phyloP scores from a whole-genome alignment of 2,797 vertebrate genomes.

The Hirundo rustica region DNA sequence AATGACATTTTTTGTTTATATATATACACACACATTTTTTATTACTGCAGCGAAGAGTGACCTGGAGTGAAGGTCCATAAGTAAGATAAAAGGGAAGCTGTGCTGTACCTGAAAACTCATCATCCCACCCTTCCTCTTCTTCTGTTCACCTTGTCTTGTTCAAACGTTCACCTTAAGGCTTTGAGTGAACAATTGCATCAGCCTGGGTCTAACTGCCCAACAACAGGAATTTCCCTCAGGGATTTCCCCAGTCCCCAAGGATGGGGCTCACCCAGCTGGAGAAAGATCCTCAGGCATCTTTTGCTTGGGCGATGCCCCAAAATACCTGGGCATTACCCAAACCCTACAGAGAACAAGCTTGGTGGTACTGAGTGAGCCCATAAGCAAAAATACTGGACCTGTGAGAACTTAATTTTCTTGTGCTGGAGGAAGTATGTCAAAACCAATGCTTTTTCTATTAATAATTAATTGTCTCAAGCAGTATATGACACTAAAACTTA shows the following conservation, averaged over 20 bases:
- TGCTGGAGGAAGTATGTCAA: background rate
- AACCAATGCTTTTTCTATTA: background rate
- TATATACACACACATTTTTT: background rate
- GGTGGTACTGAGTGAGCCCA: background rate
- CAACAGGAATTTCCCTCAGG: background rate
- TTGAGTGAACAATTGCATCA: background rate
- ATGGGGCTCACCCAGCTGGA: fast-evolving
- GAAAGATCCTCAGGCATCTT: fast-evolving
- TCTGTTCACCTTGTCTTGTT: background rate
- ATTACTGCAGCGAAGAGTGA: background rate
- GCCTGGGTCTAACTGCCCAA: background rate
- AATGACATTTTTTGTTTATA: background rate
- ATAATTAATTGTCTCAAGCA: conserved; percentile 25
- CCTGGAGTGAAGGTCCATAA: background rate
- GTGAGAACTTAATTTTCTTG: background rate
- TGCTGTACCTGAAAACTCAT: background rate
- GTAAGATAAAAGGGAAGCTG: background rate
- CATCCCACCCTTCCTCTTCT: background rate
- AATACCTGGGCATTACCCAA: background rate
- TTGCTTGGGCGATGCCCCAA: background rate
- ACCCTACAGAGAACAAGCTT: fast-evolving
- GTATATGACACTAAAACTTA: background rate
- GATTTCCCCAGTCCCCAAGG: background rate
- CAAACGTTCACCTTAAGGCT: background rate
- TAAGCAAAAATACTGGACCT: background rate